Base-by-base conservation (phyloP, 2,888 invertebrate species). In the Ornithoptera priamus region DNA sequence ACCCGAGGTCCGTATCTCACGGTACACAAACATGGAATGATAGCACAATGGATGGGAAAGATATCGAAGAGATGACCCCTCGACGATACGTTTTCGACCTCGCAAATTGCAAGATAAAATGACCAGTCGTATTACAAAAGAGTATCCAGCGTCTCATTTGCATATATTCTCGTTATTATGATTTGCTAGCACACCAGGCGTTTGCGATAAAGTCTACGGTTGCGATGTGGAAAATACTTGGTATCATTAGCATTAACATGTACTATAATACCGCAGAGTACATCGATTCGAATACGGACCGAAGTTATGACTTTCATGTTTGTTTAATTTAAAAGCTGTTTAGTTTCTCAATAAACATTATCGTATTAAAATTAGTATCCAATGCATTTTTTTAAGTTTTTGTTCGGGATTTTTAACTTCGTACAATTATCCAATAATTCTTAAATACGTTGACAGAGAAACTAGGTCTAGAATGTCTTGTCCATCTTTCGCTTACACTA, bases 11-110 rank as follows among this genome's bases (percentile, higher is more conserved):
- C 85, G 87, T 76, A 84, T 88, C 85, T 84, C 85, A 79, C 86
- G 87, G 81, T 85, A 79, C 77, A 80, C 85, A 74, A 81, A 81
- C 76, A 80, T 76, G 73, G 82, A 92, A 87, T 91, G 90, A 85
- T 80, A 78, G 74, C 78, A 82, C 78, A 83, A 81, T 80, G 80
- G 78, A 84, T 85, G 85, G 82, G 86, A 85, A 85, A 83, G 81
- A 82, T 86, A 88, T 88, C 81, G 80, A 80, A 81, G 78, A 85
- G 89, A 89, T 90, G 90, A 90, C 91, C 88, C 90, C 76, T 85
- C 85, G 72, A 82, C 78, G 71, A 75, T 75, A 75, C 66, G 73
- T 75, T 75, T 79, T 75, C 75, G 81, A 81, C 76, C 87, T 88
- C 85, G 92, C 90, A 85, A 91, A 92, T 87, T 80, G 78, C 84